These are phyloP conservation scores for Sphaeramia orbicularis DNA, from an alignment of 2,797 vertebrate species.

Conservation along the genomic window DNA sequence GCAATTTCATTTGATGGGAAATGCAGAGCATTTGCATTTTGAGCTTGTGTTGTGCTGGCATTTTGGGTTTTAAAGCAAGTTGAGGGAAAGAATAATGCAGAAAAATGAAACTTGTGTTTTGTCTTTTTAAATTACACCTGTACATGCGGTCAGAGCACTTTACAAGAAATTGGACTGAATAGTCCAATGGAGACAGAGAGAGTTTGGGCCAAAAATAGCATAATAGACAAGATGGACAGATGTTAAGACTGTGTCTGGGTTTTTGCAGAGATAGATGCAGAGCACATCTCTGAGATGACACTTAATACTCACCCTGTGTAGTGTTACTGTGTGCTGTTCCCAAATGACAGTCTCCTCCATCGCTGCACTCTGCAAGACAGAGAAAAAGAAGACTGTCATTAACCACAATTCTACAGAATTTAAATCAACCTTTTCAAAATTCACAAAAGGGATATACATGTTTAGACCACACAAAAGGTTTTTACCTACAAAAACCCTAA, in stretches of 20 bases:
- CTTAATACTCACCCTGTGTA: constrained; percentile 93
- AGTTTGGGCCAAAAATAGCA: constrained; percentile 5
- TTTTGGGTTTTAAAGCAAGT: constrained; percentile 1
- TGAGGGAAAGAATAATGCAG: constrained; percentile 8
- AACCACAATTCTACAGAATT: constrained; percentile 9
- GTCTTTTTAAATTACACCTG: constrained; percentile 28
- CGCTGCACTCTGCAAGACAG: constrained; percentile 89
- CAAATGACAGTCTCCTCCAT: constrained; percentile 99
- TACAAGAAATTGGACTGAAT: constrained; percentile 12
- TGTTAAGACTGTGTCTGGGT: constrained; percentile 2
- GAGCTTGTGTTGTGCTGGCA: background rate
- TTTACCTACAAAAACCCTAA: constrained; percentile 19
- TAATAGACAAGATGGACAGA: constrained; percentile 2
- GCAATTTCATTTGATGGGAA: background rate
- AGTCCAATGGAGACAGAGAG: constrained; percentile 14
- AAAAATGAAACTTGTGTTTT: constrained; percentile 19
- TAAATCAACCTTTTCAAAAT: background rate
- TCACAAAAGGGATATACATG: constrained; percentile 12
- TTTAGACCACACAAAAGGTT: constrained; percentile 4
- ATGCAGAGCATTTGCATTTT: background rate
- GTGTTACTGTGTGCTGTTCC: constrained; percentile 99
- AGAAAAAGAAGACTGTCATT: constrained; percentile 26
- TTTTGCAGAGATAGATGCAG: constrained; percentile 9
- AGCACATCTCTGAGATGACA: constrained; percentile 19
- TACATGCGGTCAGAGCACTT: constrained; percentile 23